These are phyloP conservation scores for Atopsyche davidsoni DNA, from an alignment of 1,140 invertebrate genomes.

Conservation along the genomic window DNA sequence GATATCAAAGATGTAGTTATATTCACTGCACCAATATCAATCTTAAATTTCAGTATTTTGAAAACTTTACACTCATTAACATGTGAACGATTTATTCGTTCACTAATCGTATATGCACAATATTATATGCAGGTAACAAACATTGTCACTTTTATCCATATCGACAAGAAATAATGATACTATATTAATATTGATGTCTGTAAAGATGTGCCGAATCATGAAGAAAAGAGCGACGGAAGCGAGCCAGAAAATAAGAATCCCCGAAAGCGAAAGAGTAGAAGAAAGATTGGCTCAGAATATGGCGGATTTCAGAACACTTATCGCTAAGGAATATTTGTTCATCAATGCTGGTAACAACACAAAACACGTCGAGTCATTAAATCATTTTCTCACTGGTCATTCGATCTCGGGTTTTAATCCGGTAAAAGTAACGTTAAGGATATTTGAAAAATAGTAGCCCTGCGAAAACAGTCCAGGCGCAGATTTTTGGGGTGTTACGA, in stretches of 20 bases:
- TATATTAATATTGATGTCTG: neutral
- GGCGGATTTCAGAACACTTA: constrained; percentile 49
- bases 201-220: constrained; percentile 28
- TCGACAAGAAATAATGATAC: too few relatives aligned
- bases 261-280: constrained; percentile 35
- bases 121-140: constrained; percentile 50
- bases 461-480: too few relatives aligned
- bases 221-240: constrained; percentile 54
- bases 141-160: too few relatives aligned
- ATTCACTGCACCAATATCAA: constrained; percentile 47
- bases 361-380: too few relatives aligned
- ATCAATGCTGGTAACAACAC: too few relatives aligned
- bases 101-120: constrained; percentile 56
- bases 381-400: too few relatives aligned
- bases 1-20: constrained; percentile 59
- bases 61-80: constrained; percentile 52
- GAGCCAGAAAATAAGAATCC: constrained; percentile 28
- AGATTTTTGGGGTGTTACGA: too few relatives aligned
- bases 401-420: too few relatives aligned
- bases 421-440: too few relatives aligned
- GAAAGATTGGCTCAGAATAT: constrained; percentile 50
- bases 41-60: constrained; percentile 52
- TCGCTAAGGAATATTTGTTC: constrained; percentile 54
- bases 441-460: too few relatives aligned
- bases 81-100: constrained; percentile 55